Percentiles rank a stretch among this genome's conserved stretches.
Conservation (phyloP, 2,797 vertebrate genomes). For the Aphelocoma californica region DNA sequence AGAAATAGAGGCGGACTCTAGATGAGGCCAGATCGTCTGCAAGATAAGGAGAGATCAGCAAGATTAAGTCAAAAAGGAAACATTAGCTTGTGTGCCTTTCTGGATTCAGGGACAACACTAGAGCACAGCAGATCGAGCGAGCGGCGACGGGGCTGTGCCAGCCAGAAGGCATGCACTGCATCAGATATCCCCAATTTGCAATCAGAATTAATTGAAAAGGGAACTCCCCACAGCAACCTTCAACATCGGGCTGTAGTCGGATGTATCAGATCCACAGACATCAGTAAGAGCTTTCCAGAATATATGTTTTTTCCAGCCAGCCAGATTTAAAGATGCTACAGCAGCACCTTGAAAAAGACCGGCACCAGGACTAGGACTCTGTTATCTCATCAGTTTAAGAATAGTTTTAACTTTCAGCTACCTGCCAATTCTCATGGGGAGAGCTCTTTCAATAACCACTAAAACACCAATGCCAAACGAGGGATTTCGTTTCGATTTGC, state of each 20-base stretch:
- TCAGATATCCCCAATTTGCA: conserved; percentile 36
- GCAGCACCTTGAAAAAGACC: conserved; percentile 4
- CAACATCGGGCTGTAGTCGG: conserved; percentile 6
- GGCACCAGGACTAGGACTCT: background rate
- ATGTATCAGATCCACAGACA: conserved; percentile 47
- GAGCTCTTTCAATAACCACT: conserved; percentile 53
- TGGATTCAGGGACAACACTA: background rate
- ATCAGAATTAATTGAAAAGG: conserved; percentile 38
- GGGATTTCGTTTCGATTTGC: conserved; percentile 71
- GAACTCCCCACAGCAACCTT: conserved; percentile 41
- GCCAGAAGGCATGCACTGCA: conserved; percentile 51
- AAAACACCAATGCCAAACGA: conserved; percentile 56
- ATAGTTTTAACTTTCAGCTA: conserved; percentile 40
- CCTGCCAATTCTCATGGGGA: conserved; percentile 11
- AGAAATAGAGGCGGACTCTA: conserved; percentile 89
- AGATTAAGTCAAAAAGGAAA: conserved; percentile 69
- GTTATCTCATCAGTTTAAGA: background rate
- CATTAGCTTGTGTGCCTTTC: conserved; percentile 14
- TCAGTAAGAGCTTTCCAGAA: conserved; percentile 54
- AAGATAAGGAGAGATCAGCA: conserved; percentile 66
- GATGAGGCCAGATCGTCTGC: conserved; percentile 87
- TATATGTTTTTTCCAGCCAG: conserved; percentile 32
- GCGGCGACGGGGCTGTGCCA: background rate
- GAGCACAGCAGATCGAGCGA: background rate
- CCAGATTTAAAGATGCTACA: background rate